These are phyloP conservation scores for Callipepla californica DNA, from an alignment of 2,113 vertebrate genomes.

Conservation along the genomic window DNA sequence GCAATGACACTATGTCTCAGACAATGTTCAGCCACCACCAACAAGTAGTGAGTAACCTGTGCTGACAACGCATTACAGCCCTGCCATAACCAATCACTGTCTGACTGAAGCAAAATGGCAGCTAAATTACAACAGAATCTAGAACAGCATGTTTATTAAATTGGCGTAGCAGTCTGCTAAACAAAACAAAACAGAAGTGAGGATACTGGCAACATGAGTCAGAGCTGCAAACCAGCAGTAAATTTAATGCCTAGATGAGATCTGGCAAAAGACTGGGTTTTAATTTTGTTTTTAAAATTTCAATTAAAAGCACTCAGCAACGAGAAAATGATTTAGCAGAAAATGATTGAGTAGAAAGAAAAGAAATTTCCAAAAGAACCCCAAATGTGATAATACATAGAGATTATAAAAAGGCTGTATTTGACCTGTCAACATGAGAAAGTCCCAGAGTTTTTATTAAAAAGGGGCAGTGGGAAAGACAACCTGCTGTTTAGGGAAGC, in stretches of 20 bases:
- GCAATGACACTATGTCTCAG: constrained; percentile 65
- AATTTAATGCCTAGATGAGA: not conserved
- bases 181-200: constrained; percentile 18
- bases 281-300: not conserved
- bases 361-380: not conserved
- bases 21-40: constrained; percentile 74
- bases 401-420: constrained; percentile 20
- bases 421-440: constrained; percentile 39
- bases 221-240: not conserved
- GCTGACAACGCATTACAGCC: constrained; percentile 83
- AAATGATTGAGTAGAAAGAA: not conserved
- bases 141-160: constrained; percentile 68
- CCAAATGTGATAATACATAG: not conserved
- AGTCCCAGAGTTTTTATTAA: constrained; percentile 45
- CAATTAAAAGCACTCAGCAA: constrained; percentile 2
- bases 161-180: constrained; percentile 68
- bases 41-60: constrained; percentile 74
- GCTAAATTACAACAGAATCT: constrained; percentile 70
- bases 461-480: constrained; percentile 46
- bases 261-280: not conserved
- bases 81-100: constrained; percentile 82
- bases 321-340: not conserved
- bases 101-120: constrained; percentile 70
- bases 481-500: constrained; percentile 35
- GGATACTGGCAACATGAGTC: constrained; percentile 1